These are phyloP conservation scores for Lutjanus campechanus DNA, from an alignment of 2,797 vertebrate species.

Conservation along the genomic window DNA sequence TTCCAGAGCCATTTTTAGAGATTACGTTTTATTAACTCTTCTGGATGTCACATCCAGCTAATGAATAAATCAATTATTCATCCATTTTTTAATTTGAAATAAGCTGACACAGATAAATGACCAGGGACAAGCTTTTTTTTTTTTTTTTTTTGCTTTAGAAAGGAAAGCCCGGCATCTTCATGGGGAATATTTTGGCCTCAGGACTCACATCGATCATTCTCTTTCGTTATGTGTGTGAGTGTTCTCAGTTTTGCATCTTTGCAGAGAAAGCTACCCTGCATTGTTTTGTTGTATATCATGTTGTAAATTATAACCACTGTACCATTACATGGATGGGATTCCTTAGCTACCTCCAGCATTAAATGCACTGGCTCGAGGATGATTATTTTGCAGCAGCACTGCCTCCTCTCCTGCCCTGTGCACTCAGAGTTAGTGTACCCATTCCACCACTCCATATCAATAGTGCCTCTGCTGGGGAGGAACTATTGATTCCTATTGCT, in stretches of 20 bases:
- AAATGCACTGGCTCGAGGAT: not conserved
- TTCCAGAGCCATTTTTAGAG: constrained; percentile 81
- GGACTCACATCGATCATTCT: constrained; percentile 14
- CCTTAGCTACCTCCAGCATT: not conserved
- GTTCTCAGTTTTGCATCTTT: not conserved
- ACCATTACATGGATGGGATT: not conserved
- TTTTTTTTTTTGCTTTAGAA: constrained; percentile 10
- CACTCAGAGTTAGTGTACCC: not conserved
- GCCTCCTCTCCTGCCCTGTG: not conserved
- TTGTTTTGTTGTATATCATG: not conserved
- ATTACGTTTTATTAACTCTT: constrained; percentile 79
- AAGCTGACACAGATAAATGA: constrained; percentile 71
- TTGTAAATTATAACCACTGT: not conserved
- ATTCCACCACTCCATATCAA: constrained; percentile 15
- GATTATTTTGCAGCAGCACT: not conserved
- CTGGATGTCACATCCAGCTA: constrained; percentile 76
- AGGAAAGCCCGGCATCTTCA: constrained; percentile 61
- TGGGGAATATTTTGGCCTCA: constrained; percentile 19
- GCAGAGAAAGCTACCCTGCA: not conserved
- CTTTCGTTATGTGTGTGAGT: not conserved
- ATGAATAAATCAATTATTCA: constrained; percentile 87
- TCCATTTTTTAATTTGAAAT: constrained; percentile 72
- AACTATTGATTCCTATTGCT: constrained; percentile 46
- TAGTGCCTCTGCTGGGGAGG: not conserved
- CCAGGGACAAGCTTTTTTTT: constrained; percentile 29